These are phyloP conservation scores for Gymnocephalus cernua DNA, from an alignment of 2,113 vertebrate species.

Conservation along the genomic window DNA sequence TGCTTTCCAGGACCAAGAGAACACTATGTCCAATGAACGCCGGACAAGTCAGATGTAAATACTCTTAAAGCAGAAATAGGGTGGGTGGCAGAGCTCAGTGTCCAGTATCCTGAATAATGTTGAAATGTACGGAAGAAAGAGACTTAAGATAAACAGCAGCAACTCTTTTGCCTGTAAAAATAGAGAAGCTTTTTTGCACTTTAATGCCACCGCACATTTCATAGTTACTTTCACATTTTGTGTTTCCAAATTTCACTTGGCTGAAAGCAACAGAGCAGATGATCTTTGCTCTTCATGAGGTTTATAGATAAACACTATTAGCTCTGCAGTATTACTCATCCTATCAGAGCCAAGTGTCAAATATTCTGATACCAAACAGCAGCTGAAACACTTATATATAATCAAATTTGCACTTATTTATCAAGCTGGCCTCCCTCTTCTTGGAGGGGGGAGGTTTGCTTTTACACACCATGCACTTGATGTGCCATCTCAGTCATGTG, in stretches of 20 bases:
- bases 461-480: not conserved
- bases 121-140: constrained; percentile 35
- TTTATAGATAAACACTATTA: constrained; percentile 7
- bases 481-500: not conserved
- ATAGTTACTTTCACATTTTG: not conserved
- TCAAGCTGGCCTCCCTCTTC: not conserved
- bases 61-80: constrained; percentile 2
- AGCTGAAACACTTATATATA: constrained; percentile 12
- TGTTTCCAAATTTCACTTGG: not conserved
- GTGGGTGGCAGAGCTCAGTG: not conserved
- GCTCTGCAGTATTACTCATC: constrained; percentile 9
- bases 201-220: not conserved
- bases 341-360: constrained; percentile 14
- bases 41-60: constrained; percentile 49
- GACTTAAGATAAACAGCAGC: not conserved
- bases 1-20: constrained; percentile 51
- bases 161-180: not conserved
- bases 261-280: not conserved
- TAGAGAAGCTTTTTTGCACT: not conserved
- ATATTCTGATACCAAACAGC: constrained; percentile 19
- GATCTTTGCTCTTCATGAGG: not conserved
- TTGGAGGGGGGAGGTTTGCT: not conserved
- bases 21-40: constrained; percentile 65
- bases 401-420: constrained; percentile 33
- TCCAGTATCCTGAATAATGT: constrained; percentile 24